Conservation (phyloP, 2,113 vertebrate species). For the Rana temporaria region DNA sequence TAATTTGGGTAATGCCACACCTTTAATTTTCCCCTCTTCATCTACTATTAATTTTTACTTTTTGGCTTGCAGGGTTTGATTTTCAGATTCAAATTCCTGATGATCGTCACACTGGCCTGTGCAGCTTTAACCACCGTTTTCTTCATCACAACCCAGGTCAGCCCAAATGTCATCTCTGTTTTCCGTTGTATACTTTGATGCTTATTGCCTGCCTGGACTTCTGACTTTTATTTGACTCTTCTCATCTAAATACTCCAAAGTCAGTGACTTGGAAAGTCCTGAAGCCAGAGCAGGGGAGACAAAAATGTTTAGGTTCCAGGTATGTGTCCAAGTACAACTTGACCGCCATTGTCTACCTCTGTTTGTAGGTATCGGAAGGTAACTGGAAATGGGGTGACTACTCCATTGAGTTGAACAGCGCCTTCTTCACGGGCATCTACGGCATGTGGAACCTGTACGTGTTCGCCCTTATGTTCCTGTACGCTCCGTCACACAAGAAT, state of each 20-base stretch:
- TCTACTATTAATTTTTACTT: neutral
- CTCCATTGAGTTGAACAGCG: slow-evolving; percentile 90
- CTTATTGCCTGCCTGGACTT: too few species aligned
- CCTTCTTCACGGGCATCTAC: slow-evolving; percentile 97
- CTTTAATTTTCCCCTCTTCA: too few species aligned
- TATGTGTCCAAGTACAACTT: neutral
- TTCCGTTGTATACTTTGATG: too few species aligned
- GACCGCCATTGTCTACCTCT: neutral
- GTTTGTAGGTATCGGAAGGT: slow-evolving; percentile 85
- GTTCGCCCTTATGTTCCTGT: slow-evolving; percentile 97
- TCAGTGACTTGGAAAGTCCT: neutral
- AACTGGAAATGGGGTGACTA: slow-evolving; percentile 94
- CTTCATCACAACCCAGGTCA: slow-evolving; percentile 97
- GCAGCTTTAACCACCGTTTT: slow-evolving; percentile 97
- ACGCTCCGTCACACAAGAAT: slow-evolving; percentile 94
- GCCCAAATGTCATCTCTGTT: slow-evolving; percentile 11
- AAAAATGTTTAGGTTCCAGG: neutral
- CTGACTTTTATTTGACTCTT: too few species aligned
- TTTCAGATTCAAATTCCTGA: slow-evolving; percentile 98
- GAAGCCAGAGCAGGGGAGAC: neutral
- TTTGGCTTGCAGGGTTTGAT: slow-evolving; percentile 85
- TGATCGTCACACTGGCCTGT: slow-evolving; percentile 95
- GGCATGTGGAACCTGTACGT: slow-evolving; percentile 99
- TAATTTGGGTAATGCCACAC: neutral
- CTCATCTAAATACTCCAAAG: too few species aligned